Conservation (phyloP, 1,140 invertebrate genomes). For the Pectinophora gossypiella region DNA sequence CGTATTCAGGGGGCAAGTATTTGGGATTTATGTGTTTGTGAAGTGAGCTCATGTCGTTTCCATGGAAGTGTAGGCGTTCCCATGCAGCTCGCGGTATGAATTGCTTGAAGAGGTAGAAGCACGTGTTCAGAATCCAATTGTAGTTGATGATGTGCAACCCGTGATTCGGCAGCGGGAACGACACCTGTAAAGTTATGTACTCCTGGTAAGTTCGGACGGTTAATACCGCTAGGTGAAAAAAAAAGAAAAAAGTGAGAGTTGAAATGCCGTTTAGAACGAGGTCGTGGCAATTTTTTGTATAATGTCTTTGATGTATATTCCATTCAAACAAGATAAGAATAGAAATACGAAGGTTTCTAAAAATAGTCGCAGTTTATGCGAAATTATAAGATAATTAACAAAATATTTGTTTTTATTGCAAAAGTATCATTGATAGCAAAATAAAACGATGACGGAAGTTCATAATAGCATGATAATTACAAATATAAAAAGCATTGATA, state of each 20-base stretch:
- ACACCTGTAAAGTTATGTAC: conserved; percentile 15
- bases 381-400: too few species aligned
- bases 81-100: conserved; percentile 81
- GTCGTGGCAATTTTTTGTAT: too few species aligned
- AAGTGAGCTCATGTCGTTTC: conserved; percentile 83
- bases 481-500: too few species aligned
- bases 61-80: conserved; percentile 85
- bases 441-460: too few species aligned
- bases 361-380: too few species aligned
- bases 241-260: not conserved
- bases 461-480: too few species aligned
- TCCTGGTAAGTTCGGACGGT: conserved; percentile 6
- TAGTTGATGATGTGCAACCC: conserved; percentile 86
- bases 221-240: not conserved
- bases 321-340: too few species aligned
- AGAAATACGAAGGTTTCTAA: too few species aligned
- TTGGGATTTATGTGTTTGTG: conserved; percentile 83
- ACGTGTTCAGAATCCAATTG: conserved; percentile 85
- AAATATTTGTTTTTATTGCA: too few species aligned
- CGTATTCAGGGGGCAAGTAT: conserved; percentile 82
- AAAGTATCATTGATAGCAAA: too few species aligned
- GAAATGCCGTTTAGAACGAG: too few species aligned
- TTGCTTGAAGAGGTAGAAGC: conserved; percentile 84
- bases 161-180: conserved; percentile 82
- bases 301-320: too few species aligned